Percentiles rank a stretch among this genome's conserved stretches.
phyloP scores from a whole-genome alignment of 2,113 vertebrate genomes.

The Clarias magur region DNA sequence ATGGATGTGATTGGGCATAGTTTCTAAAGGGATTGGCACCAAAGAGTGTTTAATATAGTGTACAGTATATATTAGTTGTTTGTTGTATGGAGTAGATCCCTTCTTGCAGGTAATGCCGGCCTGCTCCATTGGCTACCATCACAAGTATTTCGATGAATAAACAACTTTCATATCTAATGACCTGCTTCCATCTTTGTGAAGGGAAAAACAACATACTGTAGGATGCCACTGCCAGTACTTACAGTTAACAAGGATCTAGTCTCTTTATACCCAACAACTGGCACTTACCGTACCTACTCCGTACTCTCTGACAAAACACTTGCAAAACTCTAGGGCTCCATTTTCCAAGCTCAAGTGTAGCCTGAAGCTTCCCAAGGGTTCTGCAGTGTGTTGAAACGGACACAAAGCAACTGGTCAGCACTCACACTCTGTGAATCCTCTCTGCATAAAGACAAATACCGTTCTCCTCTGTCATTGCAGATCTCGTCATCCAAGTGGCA shows the following conservation, averaged over 20 bases:
- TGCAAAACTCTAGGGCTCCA: not conserved
- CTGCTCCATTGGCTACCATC: too few species aligned
- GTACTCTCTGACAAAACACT: not conserved
- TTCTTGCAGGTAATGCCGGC: too few species aligned
- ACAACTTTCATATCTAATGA: not conserved
- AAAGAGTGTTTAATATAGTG: too few species aligned
- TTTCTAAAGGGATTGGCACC: too few species aligned
- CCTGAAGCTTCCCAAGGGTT: not conserved
- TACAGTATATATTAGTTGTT: too few species aligned
- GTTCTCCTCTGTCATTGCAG: slow-evolving; percentile 73
- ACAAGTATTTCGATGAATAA: too few species aligned
- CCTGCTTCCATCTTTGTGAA: not conserved
- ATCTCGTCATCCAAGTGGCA: slow-evolving; percentile 81
- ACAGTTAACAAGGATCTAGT: not conserved
- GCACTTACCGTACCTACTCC: not conserved
- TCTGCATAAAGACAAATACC: slow-evolving; percentile 36
- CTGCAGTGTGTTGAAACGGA: not conserved
- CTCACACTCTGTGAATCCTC: not conserved
- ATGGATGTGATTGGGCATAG: not conserved
- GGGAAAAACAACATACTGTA: not conserved
- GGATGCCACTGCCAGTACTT: not conserved
- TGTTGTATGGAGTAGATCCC: too few species aligned
- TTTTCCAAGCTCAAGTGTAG: not conserved
- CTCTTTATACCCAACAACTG: not conserved
- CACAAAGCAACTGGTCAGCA: not conserved